Conservation (phyloP, 2,888 invertebrate genomes). For the Folsomia manolachei region DNA sequence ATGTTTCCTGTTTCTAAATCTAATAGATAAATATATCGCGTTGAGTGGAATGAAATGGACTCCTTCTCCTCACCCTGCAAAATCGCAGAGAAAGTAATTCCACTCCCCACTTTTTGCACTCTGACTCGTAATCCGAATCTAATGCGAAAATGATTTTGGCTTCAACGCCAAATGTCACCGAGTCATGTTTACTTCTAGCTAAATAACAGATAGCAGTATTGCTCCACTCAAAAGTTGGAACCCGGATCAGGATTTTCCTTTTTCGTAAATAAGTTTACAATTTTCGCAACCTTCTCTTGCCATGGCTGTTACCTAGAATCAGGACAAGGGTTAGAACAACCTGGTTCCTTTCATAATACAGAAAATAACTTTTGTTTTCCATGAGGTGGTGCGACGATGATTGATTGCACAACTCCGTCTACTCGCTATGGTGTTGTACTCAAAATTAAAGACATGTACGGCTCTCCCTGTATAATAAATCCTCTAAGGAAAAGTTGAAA, state of each 20-base stretch:
- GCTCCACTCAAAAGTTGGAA: too few species aligned
- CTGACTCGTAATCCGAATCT: conserved; percentile 10
- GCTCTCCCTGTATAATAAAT: not conserved
- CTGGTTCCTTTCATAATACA: not conserved
- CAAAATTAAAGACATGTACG: not conserved
- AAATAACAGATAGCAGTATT: too few species aligned
- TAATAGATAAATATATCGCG: too few species aligned
- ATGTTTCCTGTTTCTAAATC: not conserved
- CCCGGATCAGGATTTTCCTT: too few species aligned
- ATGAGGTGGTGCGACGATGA: not conserved
- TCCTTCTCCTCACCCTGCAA: too few species aligned
- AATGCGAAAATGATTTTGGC: conserved; percentile 5
- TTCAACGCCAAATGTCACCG: not conserved
- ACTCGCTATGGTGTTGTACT: not conserved
- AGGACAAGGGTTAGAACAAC: not conserved
- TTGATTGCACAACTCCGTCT: not conserved
- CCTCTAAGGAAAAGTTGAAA: not conserved
- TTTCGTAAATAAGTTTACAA: too few species aligned
- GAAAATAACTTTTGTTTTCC: not conserved
- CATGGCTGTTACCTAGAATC: not conserved
- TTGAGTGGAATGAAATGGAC: too few species aligned
- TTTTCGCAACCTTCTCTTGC: too few species aligned
- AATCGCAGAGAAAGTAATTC: not conserved
- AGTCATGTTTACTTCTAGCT: too few species aligned
- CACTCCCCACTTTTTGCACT: not conserved